Evolutionary conservation across 2,888 invertebrate genomes (phyloP), one percentile per base, ranked within the genome.

Genomic region (Cantharis rustica): DNA sequence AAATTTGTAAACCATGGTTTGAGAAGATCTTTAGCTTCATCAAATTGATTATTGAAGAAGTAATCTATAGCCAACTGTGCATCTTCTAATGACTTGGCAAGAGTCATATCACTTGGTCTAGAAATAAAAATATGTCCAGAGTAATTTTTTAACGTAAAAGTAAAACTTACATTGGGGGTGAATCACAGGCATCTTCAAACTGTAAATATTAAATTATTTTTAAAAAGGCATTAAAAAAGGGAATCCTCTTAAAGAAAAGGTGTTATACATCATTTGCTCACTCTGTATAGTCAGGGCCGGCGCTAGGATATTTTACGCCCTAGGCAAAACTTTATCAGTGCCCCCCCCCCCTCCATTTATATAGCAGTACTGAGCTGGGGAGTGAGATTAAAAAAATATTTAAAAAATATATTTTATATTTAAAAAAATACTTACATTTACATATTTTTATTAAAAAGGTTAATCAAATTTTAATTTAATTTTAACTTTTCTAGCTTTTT

Each of bases 11-110:
- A 95, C 96, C 94, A 94, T 75, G 96, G 96, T 83, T 92, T 91
- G 91, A 97, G 92, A 76, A 95, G 89, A 73, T 91, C 90, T 86
- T 92, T 93, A 0, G 98, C 98, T 84, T 95, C 93, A 11, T 92
- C 90, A 82, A 98, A 95, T 85, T 95, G 93, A 87, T 98, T 98
- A 87, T 97, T 97, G 87, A 98, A 96, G 87, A 98, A 98, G 83
- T 93, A 93, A 85, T 94, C 91, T n/a, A 98, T 93, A 0, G 97
- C 96, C 71, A 90, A 87, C 84, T 93, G 93, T 13, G 95, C 93
- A 84, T 97, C 96, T 72, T 91, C 90, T 80, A 97, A 91, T 0
- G 96, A 93, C 27, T 91, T 90, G 61, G 92, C 90, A 81, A 96
- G 86, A 79, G 93, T 92, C 91, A 93, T 92, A 16, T 89, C 88